Percentiles rank a stretch among this genome's conserved stretches.
Conservation (phyloP, 2,113 vertebrate genomes). For the Pogonocichla stellata region DNA sequence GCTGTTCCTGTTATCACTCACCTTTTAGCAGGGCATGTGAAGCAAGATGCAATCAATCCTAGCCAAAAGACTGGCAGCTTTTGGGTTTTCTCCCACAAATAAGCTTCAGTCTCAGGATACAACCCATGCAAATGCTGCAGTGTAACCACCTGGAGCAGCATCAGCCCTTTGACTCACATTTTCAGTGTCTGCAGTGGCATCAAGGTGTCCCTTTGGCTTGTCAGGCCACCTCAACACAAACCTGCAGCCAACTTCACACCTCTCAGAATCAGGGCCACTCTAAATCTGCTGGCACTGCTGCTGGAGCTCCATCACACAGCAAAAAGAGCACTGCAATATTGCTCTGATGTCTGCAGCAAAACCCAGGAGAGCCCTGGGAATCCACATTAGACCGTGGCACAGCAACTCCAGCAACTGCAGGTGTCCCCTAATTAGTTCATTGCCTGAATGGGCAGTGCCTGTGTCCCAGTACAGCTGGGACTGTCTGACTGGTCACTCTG, state of each 20-base stretch:
- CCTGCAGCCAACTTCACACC: background rate
- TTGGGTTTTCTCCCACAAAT: background rate
- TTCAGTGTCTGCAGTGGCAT: background rate
- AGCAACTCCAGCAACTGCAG: background rate
- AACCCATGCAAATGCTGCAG: background rate
- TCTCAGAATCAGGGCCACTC: background rate
- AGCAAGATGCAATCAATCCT: background rate
- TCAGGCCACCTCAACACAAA: background rate
- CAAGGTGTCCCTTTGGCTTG: background rate
- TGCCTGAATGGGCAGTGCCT: background rate
- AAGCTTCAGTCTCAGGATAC: background rate
- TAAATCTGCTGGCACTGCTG: background rate
- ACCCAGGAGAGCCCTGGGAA: background rate
- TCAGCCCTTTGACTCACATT: background rate
- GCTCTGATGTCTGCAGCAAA: background rate
- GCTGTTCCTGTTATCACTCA: background rate
- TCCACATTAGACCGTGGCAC: accelerated
- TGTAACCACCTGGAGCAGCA: background rate
- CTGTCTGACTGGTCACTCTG: background rate
- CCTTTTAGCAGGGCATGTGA: background rate
- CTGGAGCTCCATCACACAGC: background rate
- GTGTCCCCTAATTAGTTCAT: background rate
- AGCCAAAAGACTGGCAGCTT: background rate
- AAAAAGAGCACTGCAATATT: background rate
- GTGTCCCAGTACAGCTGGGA: background rate